Base-by-base conservation (phyloP, 2,797 vertebrate species). In the Capromys pilorides region DNA sequence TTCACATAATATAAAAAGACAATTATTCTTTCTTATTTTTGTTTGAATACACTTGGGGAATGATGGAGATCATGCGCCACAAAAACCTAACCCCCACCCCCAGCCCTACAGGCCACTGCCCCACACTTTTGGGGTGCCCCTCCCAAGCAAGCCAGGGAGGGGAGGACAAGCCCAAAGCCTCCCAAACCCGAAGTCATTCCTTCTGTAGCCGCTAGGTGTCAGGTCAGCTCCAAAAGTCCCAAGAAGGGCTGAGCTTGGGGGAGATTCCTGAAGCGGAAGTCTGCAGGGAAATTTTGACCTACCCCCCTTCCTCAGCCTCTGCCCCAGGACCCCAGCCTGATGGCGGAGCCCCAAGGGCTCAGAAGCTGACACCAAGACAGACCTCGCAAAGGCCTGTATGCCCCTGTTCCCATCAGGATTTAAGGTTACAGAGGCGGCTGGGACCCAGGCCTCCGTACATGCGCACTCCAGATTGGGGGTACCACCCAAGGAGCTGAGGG, bases 131-230 rank as follows among this genome's bases (percentile, higher is more conserved):
- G 2, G 33, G 28, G 49, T 51, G 3, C 6, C 22, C 33, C 49
- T 7, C 4, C 12, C 57, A 67, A 36, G 14, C 49, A 26, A 61
- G 18, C 14, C 18, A 79, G 13, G 11, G 39, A 12, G 6, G 36
- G 28, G 39, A 4, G 0, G 4, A 49, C 13, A 2, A 41, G 8
- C 11, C 64, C n/a, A 80, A 57, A 41, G 6, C 51, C 31, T 41
- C 14, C 59, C 19, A 7, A 49, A 2, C 59, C n/a, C 33, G 12
- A 39, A 16, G 67, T 75, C 78, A 88, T 95, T 96, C 80, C 78
- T 7, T 13, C 2, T 66, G 7, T 12, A 41, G 75, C 97, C 97
- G 85, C 96, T 93, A 97, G 97, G 22, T 96, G 97, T 94, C 98
- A 96, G 26, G 19, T 67, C 86, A 78, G 90, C 81, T 54, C 69